Conservation (phyloP, 2,888 invertebrate species). For the Petrolisthes manimaculis region DNA sequence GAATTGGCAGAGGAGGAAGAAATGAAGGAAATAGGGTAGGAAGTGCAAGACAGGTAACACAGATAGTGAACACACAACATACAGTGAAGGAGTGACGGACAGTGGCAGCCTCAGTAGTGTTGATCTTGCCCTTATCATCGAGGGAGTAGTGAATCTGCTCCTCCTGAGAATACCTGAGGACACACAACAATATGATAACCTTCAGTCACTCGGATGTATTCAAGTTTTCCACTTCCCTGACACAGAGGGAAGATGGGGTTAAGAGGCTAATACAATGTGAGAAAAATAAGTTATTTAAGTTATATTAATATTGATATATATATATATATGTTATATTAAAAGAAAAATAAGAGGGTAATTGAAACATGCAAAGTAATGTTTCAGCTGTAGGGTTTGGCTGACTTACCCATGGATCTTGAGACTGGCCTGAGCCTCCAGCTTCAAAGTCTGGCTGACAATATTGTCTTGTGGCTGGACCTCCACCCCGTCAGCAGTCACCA, state of each 20-base stretch:
- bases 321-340: too few relatives aligned
- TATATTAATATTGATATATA: too few relatives aligned
- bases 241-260: background rate
- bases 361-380: too few relatives aligned
- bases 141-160: background rate
- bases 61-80: background rate
- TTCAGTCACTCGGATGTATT: too few relatives aligned
- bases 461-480: conserved; percentile 39
- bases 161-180: background rate
- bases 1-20: too few relatives aligned
- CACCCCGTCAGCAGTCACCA: conserved; percentile 33
- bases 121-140: background rate
- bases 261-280: background rate
- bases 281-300: too few relatives aligned
- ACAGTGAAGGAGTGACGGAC: background rate
- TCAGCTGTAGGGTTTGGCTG: too few relatives aligned
- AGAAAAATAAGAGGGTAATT: too few relatives aligned
- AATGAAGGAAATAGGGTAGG: background rate
- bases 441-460: background rate
- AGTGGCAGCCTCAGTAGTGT: background rate
- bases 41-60: background rate
- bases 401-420: conserved; percentile 47
- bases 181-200: background rate
- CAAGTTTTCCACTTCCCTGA: background rate
- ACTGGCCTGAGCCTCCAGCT: conserved; percentile 34